Evolutionary conservation across 2,888 invertebrate species (phyloP).

Genomic region (Drosophila fungiperda): DNA sequence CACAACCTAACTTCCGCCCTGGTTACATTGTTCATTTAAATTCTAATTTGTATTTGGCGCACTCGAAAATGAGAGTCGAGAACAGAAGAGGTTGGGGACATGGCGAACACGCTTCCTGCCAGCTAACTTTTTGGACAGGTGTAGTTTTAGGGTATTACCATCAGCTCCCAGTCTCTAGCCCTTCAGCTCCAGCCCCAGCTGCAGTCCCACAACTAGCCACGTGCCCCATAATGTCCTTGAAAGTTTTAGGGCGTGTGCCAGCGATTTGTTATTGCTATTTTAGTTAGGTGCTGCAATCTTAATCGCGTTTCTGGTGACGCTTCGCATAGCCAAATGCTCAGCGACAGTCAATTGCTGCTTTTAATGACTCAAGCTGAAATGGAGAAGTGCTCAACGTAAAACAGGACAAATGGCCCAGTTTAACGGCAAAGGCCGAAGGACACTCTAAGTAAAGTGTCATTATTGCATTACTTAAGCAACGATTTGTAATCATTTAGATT

Average conservation of each 20-base stretch:
- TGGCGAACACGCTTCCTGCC: slow-evolving; percentile 60
- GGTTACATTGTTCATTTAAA: slow-evolving; percentile 81
- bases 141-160: slow-evolving; percentile 21
- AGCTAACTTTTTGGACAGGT: slow-evolving; percentile 56
- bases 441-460: slow-evolving; percentile 5
- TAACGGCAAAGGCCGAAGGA: slow-evolving; percentile 25
- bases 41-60: slow-evolving; percentile 80
- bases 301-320: slow-evolving; percentile 53
- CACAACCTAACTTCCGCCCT: slow-evolving; percentile 65
- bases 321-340: slow-evolving; percentile 24
- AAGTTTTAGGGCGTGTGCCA: slow-evolving; percentile 54
- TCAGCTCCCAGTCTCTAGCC: not conserved
- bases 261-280: slow-evolving; percentile 55
- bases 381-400: slow-evolving; percentile 11
- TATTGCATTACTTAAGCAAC: slow-evolving; percentile 11
- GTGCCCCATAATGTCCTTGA: slow-evolving; percentile 72
- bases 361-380: slow-evolving; percentile 35
- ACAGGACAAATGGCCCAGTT: slow-evolving; percentile 7
- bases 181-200: not conserved
- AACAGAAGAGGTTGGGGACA: slow-evolving; percentile 49
- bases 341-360: slow-evolving; percentile 34
- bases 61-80: slow-evolving; percentile 61
- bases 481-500: slow-evolving; percentile 19
- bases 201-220: slow-evolving; percentile 35
- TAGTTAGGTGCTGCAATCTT: slow-evolving; percentile 53